Conservation (phyloP, 2,113 vertebrate genomes). For the Sarotherodon lohbergeri region DNA sequence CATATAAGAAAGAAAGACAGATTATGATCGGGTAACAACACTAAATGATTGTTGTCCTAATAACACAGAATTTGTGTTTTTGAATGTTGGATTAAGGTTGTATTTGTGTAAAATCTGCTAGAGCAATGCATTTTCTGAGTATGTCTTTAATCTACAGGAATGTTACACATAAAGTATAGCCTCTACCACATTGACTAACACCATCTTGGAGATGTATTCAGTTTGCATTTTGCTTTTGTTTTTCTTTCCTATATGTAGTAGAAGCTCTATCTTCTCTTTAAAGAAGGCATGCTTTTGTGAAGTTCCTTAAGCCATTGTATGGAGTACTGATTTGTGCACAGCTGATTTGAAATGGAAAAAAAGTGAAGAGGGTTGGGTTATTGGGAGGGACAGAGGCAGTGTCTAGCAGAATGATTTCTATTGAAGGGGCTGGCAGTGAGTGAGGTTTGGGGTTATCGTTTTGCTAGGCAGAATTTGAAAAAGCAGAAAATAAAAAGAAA, state of each 20-base stretch:
- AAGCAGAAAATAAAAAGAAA: slow-evolving; percentile 38
- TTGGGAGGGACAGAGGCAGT: not conserved
- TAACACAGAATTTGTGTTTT: not conserved
- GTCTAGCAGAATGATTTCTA: slow-evolving; percentile 1
- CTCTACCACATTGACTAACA: not conserved
- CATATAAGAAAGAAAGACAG: not conserved
- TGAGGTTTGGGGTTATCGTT: slow-evolving; percentile 30
- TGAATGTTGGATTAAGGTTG: not conserved
- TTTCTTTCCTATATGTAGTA: not conserved
- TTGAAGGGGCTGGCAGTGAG: not conserved
- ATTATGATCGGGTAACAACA: not conserved
- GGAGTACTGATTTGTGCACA: not conserved
- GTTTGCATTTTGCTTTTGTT: not conserved
- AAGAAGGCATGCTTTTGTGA: not conserved
- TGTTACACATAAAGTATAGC: not conserved
- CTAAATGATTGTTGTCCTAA: not conserved
- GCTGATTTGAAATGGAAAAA: not conserved
- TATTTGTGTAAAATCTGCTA: not conserved
- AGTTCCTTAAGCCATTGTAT: not conserved
- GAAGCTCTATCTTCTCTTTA: not conserved
- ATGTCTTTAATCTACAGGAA: not conserved
- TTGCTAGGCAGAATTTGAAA: slow-evolving; percentile 30
- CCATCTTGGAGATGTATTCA: not conserved
- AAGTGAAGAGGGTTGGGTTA: not conserved
- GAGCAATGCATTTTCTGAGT: not conserved